These are phyloP conservation scores for Haliclona indistincta DNA, from an alignment of 37 sponge, comb jelly and placozoan genomes.

Conservation along the genomic window DNA sequence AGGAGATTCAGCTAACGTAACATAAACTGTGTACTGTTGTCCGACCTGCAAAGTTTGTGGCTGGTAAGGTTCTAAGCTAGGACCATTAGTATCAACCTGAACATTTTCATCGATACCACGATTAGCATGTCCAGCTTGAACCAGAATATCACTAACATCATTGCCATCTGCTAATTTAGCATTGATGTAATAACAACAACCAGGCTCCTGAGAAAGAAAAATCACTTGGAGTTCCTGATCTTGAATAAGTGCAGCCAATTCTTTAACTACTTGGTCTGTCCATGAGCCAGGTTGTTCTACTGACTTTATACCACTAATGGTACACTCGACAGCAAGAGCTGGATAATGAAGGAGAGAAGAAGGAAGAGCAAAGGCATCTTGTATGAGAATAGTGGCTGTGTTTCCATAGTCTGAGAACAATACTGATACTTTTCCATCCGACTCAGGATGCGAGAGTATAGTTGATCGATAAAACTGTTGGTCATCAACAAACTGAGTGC, in stretches of 20 bases:
- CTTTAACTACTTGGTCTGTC: too few species aligned
- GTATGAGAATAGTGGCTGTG: slow-evolving; percentile 2
- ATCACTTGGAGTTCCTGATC: too few species aligned
- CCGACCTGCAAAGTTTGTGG: slow-evolving; percentile 26
- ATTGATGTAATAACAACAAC: not conserved
- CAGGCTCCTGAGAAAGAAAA: too few species aligned
- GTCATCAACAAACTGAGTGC: slow-evolving; percentile 38
- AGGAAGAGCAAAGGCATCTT: slow-evolving; percentile 20
- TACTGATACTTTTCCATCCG: slow-evolving; percentile 30
- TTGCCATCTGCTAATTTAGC: slow-evolving; percentile 1
- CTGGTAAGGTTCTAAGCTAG: slow-evolving; percentile 3
- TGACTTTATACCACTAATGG: slow-evolving; percentile 46
- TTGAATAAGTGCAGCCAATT: too few species aligned
- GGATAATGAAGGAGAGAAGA: slow-evolving; percentile 13
- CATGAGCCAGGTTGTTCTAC: too few species aligned
- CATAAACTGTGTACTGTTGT: slow-evolving; percentile 18
- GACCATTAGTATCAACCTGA: too few species aligned
- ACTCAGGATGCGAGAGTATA: slow-evolving; percentile 2
- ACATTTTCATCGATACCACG: not conserved
- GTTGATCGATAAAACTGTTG: slow-evolving; percentile 44
- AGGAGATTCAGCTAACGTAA: slow-evolving; percentile 58
- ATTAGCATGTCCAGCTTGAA: not conserved
- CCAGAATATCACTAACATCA: not conserved
- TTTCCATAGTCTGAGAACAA: slow-evolving; percentile 84
- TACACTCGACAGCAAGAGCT: slow-evolving; percentile 50